Base-by-base conservation (phyloP, 2,797 vertebrate species). In the Xerus rutilus region DNA sequence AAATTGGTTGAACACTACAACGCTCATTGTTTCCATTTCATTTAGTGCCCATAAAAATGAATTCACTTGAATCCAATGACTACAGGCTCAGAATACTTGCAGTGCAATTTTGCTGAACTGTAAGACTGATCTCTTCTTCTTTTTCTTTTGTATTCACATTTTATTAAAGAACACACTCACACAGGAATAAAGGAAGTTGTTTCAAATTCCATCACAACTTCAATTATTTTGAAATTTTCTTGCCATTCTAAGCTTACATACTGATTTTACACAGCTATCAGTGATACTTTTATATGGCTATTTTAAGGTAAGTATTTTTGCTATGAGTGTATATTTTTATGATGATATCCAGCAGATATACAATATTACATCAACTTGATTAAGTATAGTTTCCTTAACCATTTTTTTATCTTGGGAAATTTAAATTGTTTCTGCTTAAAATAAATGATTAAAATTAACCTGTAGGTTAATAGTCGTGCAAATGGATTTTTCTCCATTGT, bases 21-120 rank as follows among this genome's bases (percentile, higher is more conserved):
- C 87, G 62, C 32, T 81, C 83, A 76, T 52, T 94, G 91, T 94
- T 97, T 96, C 95, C 95, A 67, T 96, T 91, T 95, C 96, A 95
- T 95, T 96, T 93, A 88, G 77, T 86, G 77, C 77, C 89, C 87
- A 92, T 93, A 88, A 95, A 95, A 94, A 72, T 39, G 77, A 93
- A 97, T 87, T 87, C 81, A 45, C 67, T 94, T 72, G 54, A 89
- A 93, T 96, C 89, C 89, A 92, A 57, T 89, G 82, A 62, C 89
- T 72, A 49, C 64, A 57, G 93, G 47, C 91, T 79, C 59, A 39
- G 79, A 89, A 79, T 73, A 96, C 87, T 93, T 86, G 84, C 83
- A 57, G n/a, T 70, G 73, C 54, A 4, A 88, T 88, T 85, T 62
- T 72, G 45, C 70, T 89, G 76, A 72, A 87, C 78, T 65, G 7